These are phyloP conservation scores for Thripadectes ignobilis DNA, from an alignment of 2,797 vertebrate genomes.

Conservation along the genomic window DNA sequence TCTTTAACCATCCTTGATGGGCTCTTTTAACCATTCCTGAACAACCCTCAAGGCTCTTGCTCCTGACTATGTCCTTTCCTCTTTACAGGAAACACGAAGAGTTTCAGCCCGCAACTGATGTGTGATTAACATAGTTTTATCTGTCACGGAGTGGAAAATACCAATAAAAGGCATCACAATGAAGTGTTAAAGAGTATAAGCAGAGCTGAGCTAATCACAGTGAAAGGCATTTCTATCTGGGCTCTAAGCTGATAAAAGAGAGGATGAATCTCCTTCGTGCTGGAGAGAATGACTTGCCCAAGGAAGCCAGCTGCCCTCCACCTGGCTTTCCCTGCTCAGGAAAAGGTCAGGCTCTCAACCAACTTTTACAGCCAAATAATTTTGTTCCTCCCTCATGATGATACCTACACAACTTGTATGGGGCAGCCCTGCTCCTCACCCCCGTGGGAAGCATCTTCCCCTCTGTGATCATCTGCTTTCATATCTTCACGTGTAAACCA, in stretches of 20 bases:
- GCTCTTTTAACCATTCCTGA: neutral
- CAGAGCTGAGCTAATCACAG: conserved; percentile 11
- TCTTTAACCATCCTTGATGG: neutral
- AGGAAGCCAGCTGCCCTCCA: neutral
- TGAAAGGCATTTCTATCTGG: neutral
- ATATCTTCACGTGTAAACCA: neutral
- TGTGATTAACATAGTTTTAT: neutral
- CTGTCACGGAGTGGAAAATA: neutral
- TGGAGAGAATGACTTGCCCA: neutral
- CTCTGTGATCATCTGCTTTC: neutral
- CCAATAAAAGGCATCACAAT: neutral
- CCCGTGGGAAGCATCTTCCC: neutral
- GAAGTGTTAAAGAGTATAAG: neutral
- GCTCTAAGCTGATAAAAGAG: neutral
- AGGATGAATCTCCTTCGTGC: neutral
- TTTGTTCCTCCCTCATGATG: neutral
- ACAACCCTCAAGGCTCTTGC: neutral
- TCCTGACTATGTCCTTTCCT: neutral
- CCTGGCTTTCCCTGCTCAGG: neutral
- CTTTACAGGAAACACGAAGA: neutral
- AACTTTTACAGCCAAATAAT: neutral
- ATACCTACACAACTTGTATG: accelerated
- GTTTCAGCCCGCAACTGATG: neutral
- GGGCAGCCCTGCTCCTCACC: neutral
- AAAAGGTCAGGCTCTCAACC: neutral